Evolutionary conservation across 2,888 invertebrate genomes (phyloP), one percentile per base, ranked within the genome.

Genomic region (Parochlus steinenii): DNA sequence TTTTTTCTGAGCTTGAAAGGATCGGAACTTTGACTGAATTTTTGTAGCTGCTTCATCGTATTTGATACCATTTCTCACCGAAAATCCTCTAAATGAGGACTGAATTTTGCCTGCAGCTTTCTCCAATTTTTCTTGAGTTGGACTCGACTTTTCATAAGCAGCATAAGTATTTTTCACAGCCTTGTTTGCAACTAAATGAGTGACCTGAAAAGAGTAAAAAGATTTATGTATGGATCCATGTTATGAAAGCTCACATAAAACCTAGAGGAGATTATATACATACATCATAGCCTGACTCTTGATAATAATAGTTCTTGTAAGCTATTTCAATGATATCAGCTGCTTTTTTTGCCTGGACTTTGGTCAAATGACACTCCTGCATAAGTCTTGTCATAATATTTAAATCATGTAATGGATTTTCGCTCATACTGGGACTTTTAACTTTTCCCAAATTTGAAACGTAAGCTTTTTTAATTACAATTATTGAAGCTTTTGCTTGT

Each of bases 371-470:
- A 26, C 56, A 56, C 38, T 52, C 52, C 3, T 35, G 20, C 2
- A 56, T 44, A 7, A 57, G 41, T 31, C 54, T 55, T 19, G 51
- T 49, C 7, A 57, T 25, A 42, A 56, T 47, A 26, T 54, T 53
- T 5, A 48, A 39, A 20, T 53, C 50, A 10, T 47, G 46, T 6
- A 53, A 52, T 24, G 46, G 44, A 4, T 45, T 14, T 42, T 46
- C 15, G 6, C 15, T 8, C 6, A 22, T 22, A 3, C 22, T n/a
- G n/a, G n/a, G n/a, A n/a, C n/a, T n/a, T n/a, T n/a, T n/a, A n/a
- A n/a, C n/a, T n/a, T 14, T 45, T 45, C 15, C 37, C 12, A 27
- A 29, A 39, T 25, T 40, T 19, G 24, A 29, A 22, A 4, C 49
- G 40, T 57, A 56, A 20, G 51, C 50, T 3, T 49, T 47, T 40